phyloP scores from a whole-genome alignment of 2,888 invertebrate genomes.

The Trissoscelio sp. region DNA sequence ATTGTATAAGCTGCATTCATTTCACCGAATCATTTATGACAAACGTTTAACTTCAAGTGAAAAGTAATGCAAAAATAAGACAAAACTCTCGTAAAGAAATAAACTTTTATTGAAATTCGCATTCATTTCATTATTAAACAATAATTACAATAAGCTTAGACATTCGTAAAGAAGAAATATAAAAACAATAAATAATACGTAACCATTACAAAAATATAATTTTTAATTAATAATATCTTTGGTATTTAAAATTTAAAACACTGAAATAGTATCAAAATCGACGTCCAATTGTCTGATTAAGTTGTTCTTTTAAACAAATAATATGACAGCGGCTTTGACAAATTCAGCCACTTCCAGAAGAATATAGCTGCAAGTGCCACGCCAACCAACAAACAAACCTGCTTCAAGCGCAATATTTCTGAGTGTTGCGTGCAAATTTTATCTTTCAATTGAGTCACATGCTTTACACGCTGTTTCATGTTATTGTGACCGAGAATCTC shows the following conservation, averaged over 20 bases:
- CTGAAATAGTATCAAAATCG: slow-evolving; percentile 21
- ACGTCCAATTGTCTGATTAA: neutral
- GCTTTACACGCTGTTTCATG: slow-evolving; percentile 87
- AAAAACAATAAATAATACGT: slow-evolving; percentile 27
- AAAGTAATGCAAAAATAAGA: slow-evolving; percentile 57
- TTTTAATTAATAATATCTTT: slow-evolving; percentile 35
- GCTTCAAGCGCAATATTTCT: slow-evolving; percentile 81
- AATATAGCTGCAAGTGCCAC: slow-evolving; percentile 71
- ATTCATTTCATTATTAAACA: slow-evolving; percentile 14
- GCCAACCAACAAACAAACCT: slow-evolving; percentile 81
- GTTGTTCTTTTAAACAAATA: slow-evolving; percentile 52
- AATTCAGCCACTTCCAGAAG: slow-evolving; percentile 72
- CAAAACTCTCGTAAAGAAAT: slow-evolving; percentile 40
- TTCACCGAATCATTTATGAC: no score
- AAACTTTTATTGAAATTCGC: slow-evolving; percentile 48
- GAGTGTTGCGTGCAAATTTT: slow-evolving; percentile 79
- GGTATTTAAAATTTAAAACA: slow-evolving; percentile 19
- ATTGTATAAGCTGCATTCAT: no score
- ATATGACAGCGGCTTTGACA: slow-evolving; percentile 64
- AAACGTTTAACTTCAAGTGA: no score
- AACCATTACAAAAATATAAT: slow-evolving; percentile 45
- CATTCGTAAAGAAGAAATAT: slow-evolving; percentile 9
- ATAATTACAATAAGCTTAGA: slow-evolving; percentile 48
- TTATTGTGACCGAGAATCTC: slow-evolving; percentile 87
- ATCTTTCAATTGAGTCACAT: slow-evolving; percentile 84